phyloP scores from a whole-genome alignment of 2,888 invertebrate species.

The Lacanobia oleracea region DNA sequence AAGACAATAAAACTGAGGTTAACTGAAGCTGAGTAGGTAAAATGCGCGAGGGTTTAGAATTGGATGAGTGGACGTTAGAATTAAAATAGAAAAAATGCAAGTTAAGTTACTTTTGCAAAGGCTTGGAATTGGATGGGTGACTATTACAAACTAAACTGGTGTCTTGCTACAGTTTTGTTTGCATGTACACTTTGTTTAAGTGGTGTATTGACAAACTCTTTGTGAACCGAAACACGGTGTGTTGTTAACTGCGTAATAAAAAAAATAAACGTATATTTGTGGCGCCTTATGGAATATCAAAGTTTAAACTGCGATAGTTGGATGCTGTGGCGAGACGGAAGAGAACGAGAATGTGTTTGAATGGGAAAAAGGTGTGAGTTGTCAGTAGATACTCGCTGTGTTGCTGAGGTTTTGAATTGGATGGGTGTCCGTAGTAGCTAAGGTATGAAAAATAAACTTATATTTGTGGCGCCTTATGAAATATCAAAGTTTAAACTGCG shows the following conservation, averaged over 20 bases:
- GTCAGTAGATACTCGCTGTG: too few species aligned
- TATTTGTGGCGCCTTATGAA: constrained; percentile 82
- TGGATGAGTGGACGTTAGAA: constrained; percentile 16
- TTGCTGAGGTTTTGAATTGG: too few species aligned
- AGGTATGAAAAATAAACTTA: constrained; percentile 84
- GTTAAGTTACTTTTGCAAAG: neutral
- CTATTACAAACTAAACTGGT: too few species aligned
- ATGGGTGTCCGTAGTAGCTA: too few species aligned
- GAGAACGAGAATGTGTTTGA: neutral
- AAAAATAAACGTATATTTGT: constrained; percentile 87
- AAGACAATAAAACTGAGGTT: neutral
- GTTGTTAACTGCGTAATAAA: constrained; percentile 88
- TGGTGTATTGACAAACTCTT: too few species aligned
- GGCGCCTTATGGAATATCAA: constrained; percentile 75
- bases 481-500: constrained; percentile 82
- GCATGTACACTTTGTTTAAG: too few species aligned
- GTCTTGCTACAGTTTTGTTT: too few species aligned
- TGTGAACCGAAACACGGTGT: constrained; percentile 80
- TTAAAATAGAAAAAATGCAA: neutral
- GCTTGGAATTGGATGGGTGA: constrained; percentile 10
- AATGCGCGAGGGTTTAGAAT: constrained; percentile 7
- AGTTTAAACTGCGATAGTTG: neutral
- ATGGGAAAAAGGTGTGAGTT: too few species aligned
- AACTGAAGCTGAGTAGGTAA: too few species aligned
- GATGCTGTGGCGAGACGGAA: neutral